These are phyloP conservation scores for Nephrotoma flavescens DNA, from an alignment of 2,888 invertebrate genomes.

Conservation along the genomic window DNA sequence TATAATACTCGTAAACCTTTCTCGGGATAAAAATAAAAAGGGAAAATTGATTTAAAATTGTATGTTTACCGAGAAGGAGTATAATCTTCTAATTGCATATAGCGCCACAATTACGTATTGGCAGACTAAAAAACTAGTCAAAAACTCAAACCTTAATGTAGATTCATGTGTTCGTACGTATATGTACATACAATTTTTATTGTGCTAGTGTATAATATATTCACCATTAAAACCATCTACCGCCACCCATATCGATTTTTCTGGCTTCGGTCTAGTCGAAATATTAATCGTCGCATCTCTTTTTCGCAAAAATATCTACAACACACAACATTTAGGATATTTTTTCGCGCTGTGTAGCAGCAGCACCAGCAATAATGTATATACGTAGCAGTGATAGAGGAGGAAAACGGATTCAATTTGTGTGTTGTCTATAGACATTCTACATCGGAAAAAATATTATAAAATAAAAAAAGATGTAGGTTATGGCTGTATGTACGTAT, in stretches of 20 bases:
- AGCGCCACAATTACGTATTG: neutral
- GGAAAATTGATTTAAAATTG: neutral
- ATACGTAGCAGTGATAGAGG: neutral
- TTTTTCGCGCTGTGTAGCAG: neutral
- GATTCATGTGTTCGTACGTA: neutral
- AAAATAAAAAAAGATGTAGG: neutral
- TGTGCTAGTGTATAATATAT: neutral
- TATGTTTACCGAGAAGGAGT: neutral
- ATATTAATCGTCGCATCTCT: neutral
- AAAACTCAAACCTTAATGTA: constrained; percentile 1
- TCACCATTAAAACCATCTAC: neutral
- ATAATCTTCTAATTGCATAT: neutral
- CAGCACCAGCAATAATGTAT: neutral
- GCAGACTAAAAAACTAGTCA: neutral
- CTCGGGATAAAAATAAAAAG: neutral
- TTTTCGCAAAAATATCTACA: neutral
- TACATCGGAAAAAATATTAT: neutral
- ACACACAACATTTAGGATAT: neutral
- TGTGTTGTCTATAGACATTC: neutral
- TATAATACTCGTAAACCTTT: neutral
- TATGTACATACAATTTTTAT: neutral
- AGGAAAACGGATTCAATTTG: neutral
- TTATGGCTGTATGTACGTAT: neutral
- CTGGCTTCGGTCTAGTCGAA: constrained; percentile 9
- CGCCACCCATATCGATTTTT: constrained; percentile 9